A percentile compares a stretch with the other conserved stretches of the same genome.
Conservation (phyloP, 2,888 invertebrate genomes). For the Sipunculus nudus region DNA sequence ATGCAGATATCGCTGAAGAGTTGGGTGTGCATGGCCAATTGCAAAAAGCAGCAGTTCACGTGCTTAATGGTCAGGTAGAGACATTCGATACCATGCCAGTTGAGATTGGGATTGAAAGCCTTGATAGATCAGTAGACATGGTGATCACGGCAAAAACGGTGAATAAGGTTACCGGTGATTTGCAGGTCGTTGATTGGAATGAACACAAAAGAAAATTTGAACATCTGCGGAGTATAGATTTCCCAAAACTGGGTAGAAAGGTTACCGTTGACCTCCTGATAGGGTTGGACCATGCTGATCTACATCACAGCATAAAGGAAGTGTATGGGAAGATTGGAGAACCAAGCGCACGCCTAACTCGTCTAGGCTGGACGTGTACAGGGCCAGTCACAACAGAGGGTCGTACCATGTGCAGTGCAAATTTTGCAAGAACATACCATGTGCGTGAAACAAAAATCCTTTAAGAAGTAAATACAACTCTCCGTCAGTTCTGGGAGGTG, state of each 20-base stretch:
- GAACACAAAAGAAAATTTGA: background rate
- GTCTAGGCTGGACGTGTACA: slow-evolving; percentile 36
- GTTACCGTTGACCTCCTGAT: slow-evolving; percentile 23
- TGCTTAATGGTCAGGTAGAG: slow-evolving; percentile 11
- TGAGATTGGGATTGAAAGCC: slow-evolving; percentile 15
- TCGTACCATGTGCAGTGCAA: too few relatives aligned
- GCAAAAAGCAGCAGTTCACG: slow-evolving; percentile 4
- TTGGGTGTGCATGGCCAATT: background rate
- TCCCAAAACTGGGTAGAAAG: background rate
- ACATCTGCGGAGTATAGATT: slow-evolving; percentile 15
- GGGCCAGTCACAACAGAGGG: slow-evolving; percentile 1
- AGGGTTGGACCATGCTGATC: slow-evolving; percentile 27
- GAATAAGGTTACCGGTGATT: slow-evolving; percentile 14
- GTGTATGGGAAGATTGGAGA: slow-evolving; percentile 24
- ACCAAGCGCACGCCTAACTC: slow-evolving; percentile 22
- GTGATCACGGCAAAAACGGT: slow-evolving; percentile 8
- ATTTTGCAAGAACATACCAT: too few relatives aligned
- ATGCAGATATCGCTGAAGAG: background rate
- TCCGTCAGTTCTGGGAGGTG: too few relatives aligned
- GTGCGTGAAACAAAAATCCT: too few relatives aligned
- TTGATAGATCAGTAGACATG: slow-evolving; percentile 11
- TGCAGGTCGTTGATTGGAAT: slow-evolving; percentile 17
- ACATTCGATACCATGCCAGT: slow-evolving; percentile 17
- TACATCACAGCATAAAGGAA: slow-evolving; percentile 24
- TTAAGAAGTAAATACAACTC: too few relatives aligned